phyloP scores from a whole-genome alignment of 2,888 invertebrate species.

The Agriopis leucophaearia region DNA sequence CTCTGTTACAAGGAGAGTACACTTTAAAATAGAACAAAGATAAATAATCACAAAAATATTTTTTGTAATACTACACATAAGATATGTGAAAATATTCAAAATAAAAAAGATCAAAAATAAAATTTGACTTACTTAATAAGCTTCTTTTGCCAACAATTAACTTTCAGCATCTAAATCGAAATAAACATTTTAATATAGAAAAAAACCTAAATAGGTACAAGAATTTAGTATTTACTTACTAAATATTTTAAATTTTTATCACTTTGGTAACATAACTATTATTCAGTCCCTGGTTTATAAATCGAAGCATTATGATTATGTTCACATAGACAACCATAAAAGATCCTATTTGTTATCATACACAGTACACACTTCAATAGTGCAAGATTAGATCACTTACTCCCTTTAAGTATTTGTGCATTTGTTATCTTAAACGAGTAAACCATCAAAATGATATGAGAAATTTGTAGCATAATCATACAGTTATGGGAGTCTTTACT shows the following conservation, averaged over 20 bases:
- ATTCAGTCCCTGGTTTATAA: conserved; percentile 51
- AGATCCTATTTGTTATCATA: conserved; percentile 41
- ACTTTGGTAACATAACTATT: conserved; percentile 57
- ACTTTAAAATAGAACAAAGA: background rate
- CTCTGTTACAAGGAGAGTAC: conserved; percentile 12
- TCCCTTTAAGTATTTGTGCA: conserved; percentile 75
- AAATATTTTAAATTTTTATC: conserved; percentile 42
- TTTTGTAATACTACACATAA: conserved; percentile 11
- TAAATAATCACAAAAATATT: conserved; percentile 22
- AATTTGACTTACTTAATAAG: conserved; percentile 21
- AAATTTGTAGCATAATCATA: conserved; percentile 69
- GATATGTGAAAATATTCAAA: conserved; percentile 8
- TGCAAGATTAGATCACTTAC: conserved; percentile 57
- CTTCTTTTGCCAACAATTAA: conserved; percentile 16
- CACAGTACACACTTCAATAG: conserved; percentile 49
- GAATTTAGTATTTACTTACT: conserved; percentile 37
- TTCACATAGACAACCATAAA: conserved; percentile 45
- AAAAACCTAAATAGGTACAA: conserved; percentile 18
- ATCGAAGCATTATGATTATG: conserved; percentile 49
- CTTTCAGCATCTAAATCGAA: background rate
- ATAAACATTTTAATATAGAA: conserved; percentile 14
- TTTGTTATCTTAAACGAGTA: conserved; percentile 61
- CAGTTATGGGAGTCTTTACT: conserved; percentile 89
- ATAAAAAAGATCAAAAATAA: conserved; percentile 35
- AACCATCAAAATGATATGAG: conserved; percentile 54